Evolutionary conservation across 2,888 invertebrate species (phyloP), one percentile per base, ranked within the genome.

Genomic region (Hipparchia sbordonii): DNA sequence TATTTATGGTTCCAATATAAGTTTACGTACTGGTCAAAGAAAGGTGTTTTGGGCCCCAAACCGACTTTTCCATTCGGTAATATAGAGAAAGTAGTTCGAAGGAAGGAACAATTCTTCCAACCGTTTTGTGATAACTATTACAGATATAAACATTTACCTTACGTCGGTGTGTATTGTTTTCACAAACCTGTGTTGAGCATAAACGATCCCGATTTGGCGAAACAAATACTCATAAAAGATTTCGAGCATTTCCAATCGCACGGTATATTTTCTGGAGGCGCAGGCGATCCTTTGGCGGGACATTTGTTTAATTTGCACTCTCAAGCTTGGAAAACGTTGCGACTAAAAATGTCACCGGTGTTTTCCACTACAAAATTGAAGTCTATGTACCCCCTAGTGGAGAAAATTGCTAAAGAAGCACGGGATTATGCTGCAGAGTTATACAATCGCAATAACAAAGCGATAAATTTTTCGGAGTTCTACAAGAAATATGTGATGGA

Each of bases 301-400:
- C 95, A 95, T 83, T 83, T 96, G 5, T 95, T 96, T 79, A 91
- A 94, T 72, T 82, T 95, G 62, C 89, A 91, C 65, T 95, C 95
- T 0, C 87, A 93, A 8, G 90, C 94, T 67, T 97, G 97, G 96
- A 95, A 94, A 80, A 92, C 89, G 66, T 84, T 96, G 48, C 91
- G 96, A 13, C 78, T 92, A 0, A 96, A 96, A 79, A 86, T 96
- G 80, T 94, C 96, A 0, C 95, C 96, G 0, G 94, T 95, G 0
- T 97, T 96, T 81, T 95, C 96, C 0, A 94, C 96, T 0, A 95
- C 95, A 7, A 96, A 96, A 85, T 85, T 96, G 66, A 96, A 95
- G 83, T 92, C 87, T 2, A 96, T 96, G 95, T 96, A 95, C 78
- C 89, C 90, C 0, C 92, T 95, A 0, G 94, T 96, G 10, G 91